These are phyloP conservation scores for Smutsia gigantea DNA, from an alignment of 2,797 vertebrate genomes.

Conservation along the genomic window DNA sequence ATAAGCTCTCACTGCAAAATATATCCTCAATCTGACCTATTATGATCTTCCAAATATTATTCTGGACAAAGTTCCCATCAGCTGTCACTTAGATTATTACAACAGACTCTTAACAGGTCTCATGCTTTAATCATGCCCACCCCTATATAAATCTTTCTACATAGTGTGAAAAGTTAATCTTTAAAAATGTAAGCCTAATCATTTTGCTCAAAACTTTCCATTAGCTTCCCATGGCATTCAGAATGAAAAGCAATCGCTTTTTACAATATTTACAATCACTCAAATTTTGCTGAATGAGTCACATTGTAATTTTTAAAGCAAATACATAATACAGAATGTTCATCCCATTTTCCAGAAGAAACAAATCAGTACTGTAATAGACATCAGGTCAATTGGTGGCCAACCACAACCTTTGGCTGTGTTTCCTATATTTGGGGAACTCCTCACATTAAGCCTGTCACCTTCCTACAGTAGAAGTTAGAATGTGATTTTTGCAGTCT, in stretches of 20 bases:
- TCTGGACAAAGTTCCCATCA: neutral
- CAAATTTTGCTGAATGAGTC: neutral
- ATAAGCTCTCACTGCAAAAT: neutral
- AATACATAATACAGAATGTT: neutral
- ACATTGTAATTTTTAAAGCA: neutral
- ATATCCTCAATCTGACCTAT: neutral
- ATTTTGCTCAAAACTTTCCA: neutral
- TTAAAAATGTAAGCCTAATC: neutral
- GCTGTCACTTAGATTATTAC: neutral
- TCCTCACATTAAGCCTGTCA: neutral
- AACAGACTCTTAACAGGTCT: neutral
- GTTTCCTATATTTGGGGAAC: neutral
- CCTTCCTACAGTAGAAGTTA: neutral
- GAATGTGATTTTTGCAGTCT: neutral
- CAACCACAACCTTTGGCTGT: neutral
- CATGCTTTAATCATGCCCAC: neutral
- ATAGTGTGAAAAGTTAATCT: neutral
- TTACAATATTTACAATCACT: neutral
- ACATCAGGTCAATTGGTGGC: neutral
- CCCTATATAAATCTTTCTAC: neutral
- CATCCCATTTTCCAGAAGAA: neutral
- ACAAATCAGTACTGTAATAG: neutral
- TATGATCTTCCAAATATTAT: neutral
- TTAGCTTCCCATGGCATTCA: neutral
- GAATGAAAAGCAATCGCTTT: neutral